These are phyloP conservation scores for Actinopyga echinites DNA, from an alignment of 53 echinoderm and acorn worm genomes.

Conservation along the genomic window DNA sequence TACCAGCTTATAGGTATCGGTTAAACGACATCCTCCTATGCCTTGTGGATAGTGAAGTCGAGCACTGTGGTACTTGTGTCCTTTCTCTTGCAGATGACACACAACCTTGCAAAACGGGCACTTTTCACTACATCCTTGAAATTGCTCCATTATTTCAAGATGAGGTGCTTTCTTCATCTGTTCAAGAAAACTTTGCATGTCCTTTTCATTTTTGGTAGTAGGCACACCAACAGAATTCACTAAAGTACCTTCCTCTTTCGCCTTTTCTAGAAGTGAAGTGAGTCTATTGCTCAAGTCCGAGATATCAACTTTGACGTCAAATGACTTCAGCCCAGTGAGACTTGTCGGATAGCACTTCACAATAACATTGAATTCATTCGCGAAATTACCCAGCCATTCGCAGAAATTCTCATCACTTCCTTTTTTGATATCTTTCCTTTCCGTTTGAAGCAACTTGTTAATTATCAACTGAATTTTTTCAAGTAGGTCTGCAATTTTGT, in stretches of 20 bases:
- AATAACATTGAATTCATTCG: background rate
- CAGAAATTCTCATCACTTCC: background rate
- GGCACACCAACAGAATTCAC: background rate
- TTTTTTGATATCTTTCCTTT: background rate
- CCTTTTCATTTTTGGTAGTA: background rate
- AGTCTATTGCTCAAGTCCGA: background rate
- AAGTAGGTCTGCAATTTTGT: background rate
- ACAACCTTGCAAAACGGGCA: slow-evolving; percentile 19
- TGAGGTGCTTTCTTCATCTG: slow-evolving; percentile 5
- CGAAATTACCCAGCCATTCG: background rate
- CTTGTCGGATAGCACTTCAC: background rate
- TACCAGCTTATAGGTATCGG: background rate
- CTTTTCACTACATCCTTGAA: background rate
- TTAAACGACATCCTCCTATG: background rate
- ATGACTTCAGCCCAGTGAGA: slow-evolving; percentile 10
- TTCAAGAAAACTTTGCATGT: background rate
- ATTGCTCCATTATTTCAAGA: slow-evolving; percentile 27
- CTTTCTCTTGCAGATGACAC: slow-evolving; percentile 19
- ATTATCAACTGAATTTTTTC: background rate
- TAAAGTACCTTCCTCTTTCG: background rate
- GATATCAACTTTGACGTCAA: background rate
- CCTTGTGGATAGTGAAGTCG: slow-evolving; percentile 13
- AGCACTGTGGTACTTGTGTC: slow-evolving; percentile 4
- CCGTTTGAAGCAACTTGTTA: background rate
- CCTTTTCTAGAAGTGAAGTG: background rate